Base-by-base conservation (phyloP, 2,797 vertebrate species). In the Spinus olivaceus region DNA sequence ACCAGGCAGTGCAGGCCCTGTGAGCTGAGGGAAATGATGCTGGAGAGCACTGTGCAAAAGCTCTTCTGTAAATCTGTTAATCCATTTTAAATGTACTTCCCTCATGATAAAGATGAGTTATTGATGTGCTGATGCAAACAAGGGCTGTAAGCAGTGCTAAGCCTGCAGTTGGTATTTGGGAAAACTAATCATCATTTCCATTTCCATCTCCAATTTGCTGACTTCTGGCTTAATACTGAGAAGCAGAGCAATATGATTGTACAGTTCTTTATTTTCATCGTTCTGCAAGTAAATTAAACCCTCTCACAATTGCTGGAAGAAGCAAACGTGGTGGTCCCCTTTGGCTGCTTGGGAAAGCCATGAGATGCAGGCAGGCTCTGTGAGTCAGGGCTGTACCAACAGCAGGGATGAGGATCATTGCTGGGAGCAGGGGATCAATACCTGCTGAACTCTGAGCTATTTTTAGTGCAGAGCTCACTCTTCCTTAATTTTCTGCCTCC, bases 41-140 rank as follows among this genome's bases (percentile, higher is more conserved):
- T 87, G 79, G 23, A 41, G 79, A 89, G 76, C 69, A 5, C 39
- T 39, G 39, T 51, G 44, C 86, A 82, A 78, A 83, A 74, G 72
- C 86, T 91, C 44, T 64, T 81, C 74, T 59, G 76, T 35, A 88
- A 89, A 78, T 39, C 76, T 83, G 74, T 54, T 82, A 86, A 91
- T 93, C 50, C 72, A 59, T 74, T 82, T 81, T 22, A 61, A 86
- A 91, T 91, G 80, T n/a, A n/a, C 57, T 94, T 85, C 67, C 53
- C 71, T 71, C 18, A 6, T 21, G 46, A 32, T 86, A 74, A 70
- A 67, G 57, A 86, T 32, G 37, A 94, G 81, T 92, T 91, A 88
- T 56, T 42, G 77, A 81, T 3, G 6, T 50, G 71, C 56, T 64
- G 65, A 74, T 56, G 33, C 19, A 67, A 50, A 78, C 42, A 32